Evolutionary conservation across 2,797 vertebrate species (phyloP), one percentile per base, ranked within the genome.

Genomic region (Champsocephalus esox): DNA sequence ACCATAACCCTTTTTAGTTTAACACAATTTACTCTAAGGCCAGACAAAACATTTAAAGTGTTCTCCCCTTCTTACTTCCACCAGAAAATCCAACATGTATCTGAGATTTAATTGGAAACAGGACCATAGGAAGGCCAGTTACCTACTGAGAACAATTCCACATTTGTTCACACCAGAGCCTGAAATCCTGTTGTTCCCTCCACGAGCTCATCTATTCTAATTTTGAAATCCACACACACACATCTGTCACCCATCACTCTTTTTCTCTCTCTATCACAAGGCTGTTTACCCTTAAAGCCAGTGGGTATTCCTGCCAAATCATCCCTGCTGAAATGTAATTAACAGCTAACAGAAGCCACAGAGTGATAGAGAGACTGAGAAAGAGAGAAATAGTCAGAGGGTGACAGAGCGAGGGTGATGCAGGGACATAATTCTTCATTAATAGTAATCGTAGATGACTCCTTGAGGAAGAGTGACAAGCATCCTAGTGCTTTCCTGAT

Each of bases 251-350:
- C 74, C 83, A 82, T 88, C 81, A 83, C 58, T 75, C 77, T 70
- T 66, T 63, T 77, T 57, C 60, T 75, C 79, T 70, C 80, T 83
- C 81, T 73, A 72, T 86, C 75, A 80, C 79, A 82, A 82, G 72
- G 66, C 83, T 90, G 87, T 92, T 92, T 90, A 88, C 86, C 87
- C 79, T 90, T 89, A 88, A 85, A 88, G 87, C 84, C 85, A 81
- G 84, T 64, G 71, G 86, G 77, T 87, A 89, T 91, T 87, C 72
- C 83, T 83, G 89, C 86, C 91, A 91, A 92, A 92, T 89, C 83
- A 82, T 91, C 83, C 91, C 86, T 73, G 91, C 82, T 92, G 90
- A 92, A 93, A 93, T 93, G 84, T 91, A 93, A 94, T 93, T 93
- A 94, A 90, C 87, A 88, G 77, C 81, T 84, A 87, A 86, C 81